phyloP scores from a whole-genome alignment of 2,797 vertebrate species.

The Poecile montanus region DNA sequence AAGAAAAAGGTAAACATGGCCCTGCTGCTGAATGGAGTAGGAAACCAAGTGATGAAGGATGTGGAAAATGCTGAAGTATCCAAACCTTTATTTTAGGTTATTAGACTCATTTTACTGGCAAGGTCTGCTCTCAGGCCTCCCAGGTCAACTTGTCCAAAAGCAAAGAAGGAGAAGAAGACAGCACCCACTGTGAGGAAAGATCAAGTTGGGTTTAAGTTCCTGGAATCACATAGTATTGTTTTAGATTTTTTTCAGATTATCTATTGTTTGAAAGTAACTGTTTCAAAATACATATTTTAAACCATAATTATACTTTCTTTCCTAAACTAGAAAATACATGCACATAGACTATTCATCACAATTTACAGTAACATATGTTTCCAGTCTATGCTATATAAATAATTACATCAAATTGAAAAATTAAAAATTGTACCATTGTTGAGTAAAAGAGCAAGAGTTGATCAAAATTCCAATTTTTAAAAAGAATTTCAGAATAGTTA shows the following conservation, averaged over 20 bases:
- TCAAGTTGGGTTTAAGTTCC: background rate
- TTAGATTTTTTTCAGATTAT: background rate
- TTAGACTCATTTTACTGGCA: background rate
- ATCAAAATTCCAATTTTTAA: background rate
- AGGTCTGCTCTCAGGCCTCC: background rate
- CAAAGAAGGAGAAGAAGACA: background rate
- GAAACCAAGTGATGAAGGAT: background rate
- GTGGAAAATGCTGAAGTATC: background rate
- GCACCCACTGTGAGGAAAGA: background rate
- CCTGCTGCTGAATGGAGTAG: background rate
- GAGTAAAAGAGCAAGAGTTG: background rate
- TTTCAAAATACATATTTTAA: background rate
- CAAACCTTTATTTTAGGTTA: background rate
- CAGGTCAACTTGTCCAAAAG: background rate
- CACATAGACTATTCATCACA: background rate
- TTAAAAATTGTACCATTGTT: background rate
- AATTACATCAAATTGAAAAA: background rate
- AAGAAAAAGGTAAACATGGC: background rate
- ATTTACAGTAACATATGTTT: background rate
- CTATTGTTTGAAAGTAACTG: background rate
- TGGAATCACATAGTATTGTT: rapidly evolving
- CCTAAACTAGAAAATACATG: background rate
- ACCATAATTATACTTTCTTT: background rate
- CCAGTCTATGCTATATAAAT: background rate
- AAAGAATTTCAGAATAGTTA: background rate